A percentile compares a stretch with the other conserved stretches of the same genome.
Evolutionary conservation across 2,797 vertebrate species (phyloP).

Genomic region (Enteromius argenteus): DNA sequence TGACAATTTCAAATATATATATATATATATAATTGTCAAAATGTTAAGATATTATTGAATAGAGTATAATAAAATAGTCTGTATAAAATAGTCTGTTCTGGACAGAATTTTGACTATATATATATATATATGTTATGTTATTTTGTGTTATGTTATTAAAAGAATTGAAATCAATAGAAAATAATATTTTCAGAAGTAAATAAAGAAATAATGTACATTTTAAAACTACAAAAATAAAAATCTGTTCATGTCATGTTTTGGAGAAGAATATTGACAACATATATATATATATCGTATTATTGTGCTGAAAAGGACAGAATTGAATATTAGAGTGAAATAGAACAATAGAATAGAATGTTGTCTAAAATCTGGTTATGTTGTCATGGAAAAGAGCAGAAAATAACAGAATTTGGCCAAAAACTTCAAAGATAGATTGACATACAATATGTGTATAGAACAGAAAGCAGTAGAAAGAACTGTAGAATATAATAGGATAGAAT

Average conservation of each 20-base stretch:
- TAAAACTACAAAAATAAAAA: neutral
- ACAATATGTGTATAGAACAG: neutral
- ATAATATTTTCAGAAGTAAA: neutral
- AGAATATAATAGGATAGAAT: neutral
- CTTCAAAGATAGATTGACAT: neutral
- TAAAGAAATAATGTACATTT: no score
- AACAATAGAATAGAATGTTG: neutral
- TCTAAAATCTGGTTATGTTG: neutral
- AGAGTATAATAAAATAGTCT: neutral
- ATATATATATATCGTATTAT: neutral
- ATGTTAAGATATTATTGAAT: neutral
- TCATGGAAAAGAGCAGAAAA: neutral
- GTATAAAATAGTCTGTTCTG: neutral
- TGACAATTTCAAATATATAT: no score
- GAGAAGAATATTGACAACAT: neutral
- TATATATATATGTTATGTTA: neutral
- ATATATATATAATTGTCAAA: neutral
- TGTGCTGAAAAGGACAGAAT: neutral
- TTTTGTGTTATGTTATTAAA: neutral
- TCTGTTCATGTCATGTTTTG: neutral
- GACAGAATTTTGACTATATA: neutral
- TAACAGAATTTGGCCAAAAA: neutral
- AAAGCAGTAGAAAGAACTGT: neutral
- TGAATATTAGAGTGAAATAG: neutral
- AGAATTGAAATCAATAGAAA: neutral